A percentile compares a stretch with the other conserved stretches of the same genome.
Evolutionary conservation across 2,797 vertebrate genomes (phyloP).

Genomic region (Brachymystax lenok): DNA sequence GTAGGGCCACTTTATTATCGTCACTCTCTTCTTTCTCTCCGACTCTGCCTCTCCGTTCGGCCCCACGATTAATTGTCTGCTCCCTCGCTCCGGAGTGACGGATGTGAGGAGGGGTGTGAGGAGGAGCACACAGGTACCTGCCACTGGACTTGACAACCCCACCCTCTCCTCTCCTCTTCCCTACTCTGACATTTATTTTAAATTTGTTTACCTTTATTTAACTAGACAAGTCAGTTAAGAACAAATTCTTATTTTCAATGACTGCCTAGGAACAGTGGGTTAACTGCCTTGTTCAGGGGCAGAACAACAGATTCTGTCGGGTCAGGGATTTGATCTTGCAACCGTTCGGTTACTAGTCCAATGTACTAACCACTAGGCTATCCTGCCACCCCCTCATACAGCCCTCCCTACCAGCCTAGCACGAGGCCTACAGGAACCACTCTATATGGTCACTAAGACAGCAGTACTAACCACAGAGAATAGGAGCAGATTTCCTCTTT

Average conservation of each 20-base stretch:
- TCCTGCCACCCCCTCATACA: slow-evolving; percentile 13
- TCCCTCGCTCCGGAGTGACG: slow-evolving; percentile 84
- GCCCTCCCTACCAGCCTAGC: slow-evolving; percentile 46
- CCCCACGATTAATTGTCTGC: slow-evolving; percentile 98
- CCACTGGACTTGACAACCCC: slow-evolving; percentile 82
- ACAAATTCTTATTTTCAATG: too few relatives aligned
- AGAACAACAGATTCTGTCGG: too few relatives aligned
- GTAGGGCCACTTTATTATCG: slow-evolving; percentile 97
- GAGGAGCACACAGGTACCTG: slow-evolving; percentile 81
- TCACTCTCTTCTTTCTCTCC: slow-evolving; percentile 91
- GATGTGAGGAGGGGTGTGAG: slow-evolving; percentile 80
- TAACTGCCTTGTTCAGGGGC: too few relatives aligned
- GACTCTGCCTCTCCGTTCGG: slow-evolving; percentile 93
- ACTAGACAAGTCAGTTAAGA: too few relatives aligned
- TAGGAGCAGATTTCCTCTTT: slow-evolving; percentile 43
- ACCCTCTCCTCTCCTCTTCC: slow-evolving; percentile 16
- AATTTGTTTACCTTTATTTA: too few relatives aligned
- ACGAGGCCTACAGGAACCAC: slow-evolving; percentile 70
- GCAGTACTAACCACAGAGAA: slow-evolving; percentile 36
- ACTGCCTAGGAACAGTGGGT: too few relatives aligned
- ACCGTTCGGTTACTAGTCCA: too few relatives aligned
- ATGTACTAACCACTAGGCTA: background rate
- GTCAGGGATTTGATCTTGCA: too few relatives aligned
- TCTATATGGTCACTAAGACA: slow-evolving; percentile 65
- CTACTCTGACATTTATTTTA: too few relatives aligned